These are phyloP conservation scores for Sebastes glaucus DNA, from an alignment of 2,797 vertebrate species.

Conservation along the genomic window DNA sequence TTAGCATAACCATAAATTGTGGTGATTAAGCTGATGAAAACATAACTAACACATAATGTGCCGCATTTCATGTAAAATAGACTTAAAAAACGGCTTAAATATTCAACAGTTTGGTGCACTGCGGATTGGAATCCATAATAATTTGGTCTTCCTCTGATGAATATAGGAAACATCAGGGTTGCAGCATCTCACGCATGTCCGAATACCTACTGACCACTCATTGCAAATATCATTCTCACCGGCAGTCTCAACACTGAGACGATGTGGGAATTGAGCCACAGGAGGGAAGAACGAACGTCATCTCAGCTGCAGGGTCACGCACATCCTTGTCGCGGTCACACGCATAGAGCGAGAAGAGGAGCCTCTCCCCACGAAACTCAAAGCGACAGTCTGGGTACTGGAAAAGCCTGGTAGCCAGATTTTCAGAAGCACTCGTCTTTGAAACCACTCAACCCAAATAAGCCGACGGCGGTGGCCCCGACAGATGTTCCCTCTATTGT, in stretches of 20 bases:
- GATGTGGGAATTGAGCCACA: conserved; percentile 44
- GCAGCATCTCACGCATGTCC: conserved; percentile 15
- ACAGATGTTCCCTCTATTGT: conserved; percentile 65
- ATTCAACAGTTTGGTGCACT: neutral
- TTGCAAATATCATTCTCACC: conserved; percentile 33
- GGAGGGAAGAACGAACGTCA: conserved; percentile 53
- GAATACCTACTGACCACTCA: conserved; percentile 14
- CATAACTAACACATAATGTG: neutral
- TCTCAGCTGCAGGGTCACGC: conserved; percentile 62
- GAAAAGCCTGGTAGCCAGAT: conserved; percentile 19
- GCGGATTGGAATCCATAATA: neutral
- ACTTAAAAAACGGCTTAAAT: neutral
- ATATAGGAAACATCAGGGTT: neutral
- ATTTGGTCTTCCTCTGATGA: no score
- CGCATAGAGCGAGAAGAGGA: conserved; percentile 30
- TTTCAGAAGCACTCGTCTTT: conserved; percentile 37
- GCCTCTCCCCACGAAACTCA: neutral
- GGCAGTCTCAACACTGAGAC: conserved; percentile 17
- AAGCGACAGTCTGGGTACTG: neutral
- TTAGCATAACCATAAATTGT: no score
- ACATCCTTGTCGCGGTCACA: conserved; percentile 71
- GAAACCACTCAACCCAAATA: conserved; percentile 52
- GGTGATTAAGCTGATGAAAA: no score
- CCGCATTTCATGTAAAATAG: neutral
- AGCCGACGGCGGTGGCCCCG: neutral